phyloP scores from a whole-genome alignment of 2,113 vertebrate species.

The Onychorhynchus coronatus region DNA sequence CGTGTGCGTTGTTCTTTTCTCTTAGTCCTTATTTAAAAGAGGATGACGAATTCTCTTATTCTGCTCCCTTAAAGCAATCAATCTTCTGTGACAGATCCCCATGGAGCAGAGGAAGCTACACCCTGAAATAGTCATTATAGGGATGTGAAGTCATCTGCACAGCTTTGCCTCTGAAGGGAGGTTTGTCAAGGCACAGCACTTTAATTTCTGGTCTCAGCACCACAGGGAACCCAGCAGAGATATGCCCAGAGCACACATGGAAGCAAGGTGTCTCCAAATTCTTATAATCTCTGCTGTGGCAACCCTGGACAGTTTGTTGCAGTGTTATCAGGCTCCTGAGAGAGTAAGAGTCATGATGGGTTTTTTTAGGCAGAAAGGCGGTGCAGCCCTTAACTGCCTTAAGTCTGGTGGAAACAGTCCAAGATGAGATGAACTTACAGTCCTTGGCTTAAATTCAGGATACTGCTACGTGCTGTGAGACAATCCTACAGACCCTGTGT shows the following conservation, averaged over 20 bases:
- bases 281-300: not conserved
- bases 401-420: not conserved
- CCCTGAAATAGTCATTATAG: slow-evolving; percentile 9
- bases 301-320: not conserved
- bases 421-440: not conserved
- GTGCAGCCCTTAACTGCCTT: not conserved
- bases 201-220: not conserved
- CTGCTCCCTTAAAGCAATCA: not conserved
- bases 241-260: not conserved
- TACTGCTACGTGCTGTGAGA: not conserved
- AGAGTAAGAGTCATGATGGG: not conserved
- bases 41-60: not conserved
- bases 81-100: not conserved
- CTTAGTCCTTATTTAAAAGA: not conserved
- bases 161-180: slow-evolving; percentile 4
- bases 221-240: not conserved
- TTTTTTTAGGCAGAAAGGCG: not conserved
- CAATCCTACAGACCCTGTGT: not conserved
- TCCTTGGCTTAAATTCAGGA: slow-evolving; percentile 6
- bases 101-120: not conserved
- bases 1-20: not conserved
- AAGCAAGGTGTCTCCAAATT: not conserved
- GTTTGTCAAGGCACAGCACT: not conserved
- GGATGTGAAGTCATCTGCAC: not conserved
- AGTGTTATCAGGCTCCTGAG: not conserved